phyloP scores from a whole-genome alignment of 2,113 vertebrate species.

The Thinocorus orbignyianus region DNA sequence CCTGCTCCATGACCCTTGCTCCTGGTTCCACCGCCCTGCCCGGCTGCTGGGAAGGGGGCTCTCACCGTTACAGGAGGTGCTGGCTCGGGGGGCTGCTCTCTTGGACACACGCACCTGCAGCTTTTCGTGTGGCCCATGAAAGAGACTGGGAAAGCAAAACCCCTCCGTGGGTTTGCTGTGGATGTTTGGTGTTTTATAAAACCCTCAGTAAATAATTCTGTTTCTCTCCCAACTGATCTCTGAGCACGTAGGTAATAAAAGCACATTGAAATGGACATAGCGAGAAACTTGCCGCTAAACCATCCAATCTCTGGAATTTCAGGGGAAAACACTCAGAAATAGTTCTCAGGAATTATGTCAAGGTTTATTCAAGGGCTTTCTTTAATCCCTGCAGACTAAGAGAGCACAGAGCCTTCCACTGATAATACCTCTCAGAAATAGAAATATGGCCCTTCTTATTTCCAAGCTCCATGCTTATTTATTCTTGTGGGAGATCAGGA shows the following conservation, averaged over 20 bases:
- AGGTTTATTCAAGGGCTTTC: slow-evolving; percentile 61
- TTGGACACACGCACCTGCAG: neutral
- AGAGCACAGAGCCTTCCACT: slow-evolving; percentile 20
- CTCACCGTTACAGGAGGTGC: neutral
- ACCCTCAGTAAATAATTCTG: neutral
- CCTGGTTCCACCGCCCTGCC: neutral
- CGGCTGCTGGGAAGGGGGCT: neutral
- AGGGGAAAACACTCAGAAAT: neutral
- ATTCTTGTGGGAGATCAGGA: neutral
- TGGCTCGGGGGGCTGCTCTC: neutral
- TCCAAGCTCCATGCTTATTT: neutral
- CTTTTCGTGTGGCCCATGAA: neutral
- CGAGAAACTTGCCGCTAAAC: neutral
- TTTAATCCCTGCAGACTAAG: slow-evolving; percentile 34
- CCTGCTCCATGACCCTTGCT: neutral
- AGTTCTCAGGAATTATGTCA: slow-evolving; percentile 34
- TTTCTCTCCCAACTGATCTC: neutral
- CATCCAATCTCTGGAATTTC: neutral
- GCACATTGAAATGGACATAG: neutral
- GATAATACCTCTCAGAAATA: neutral
- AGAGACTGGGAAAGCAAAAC: neutral
- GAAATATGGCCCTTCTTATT: neutral
- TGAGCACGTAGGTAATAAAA: neutral
- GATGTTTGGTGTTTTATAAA: neutral
- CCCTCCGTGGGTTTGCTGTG: neutral